A percentile compares a stretch with the other conserved stretches of the same genome.
Evolutionary conservation across 2,888 invertebrate genomes (phyloP).

Genomic region (Taphrorychus bicolor): DNA sequence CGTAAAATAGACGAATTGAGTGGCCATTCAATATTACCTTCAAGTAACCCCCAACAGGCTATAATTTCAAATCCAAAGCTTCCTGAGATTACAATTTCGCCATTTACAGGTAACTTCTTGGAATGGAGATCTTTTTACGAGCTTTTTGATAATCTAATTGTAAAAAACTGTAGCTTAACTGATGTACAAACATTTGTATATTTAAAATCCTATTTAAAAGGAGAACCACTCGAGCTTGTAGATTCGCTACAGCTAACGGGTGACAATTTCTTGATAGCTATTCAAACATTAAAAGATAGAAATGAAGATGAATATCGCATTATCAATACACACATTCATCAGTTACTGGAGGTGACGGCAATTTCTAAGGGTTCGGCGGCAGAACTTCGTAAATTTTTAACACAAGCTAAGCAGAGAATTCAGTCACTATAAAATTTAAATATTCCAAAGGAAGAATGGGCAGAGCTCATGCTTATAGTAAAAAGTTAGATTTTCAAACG

Average conservation of each 20-base stretch:
- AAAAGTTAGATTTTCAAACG: too few relatives aligned
- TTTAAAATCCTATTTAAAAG: constrained; percentile 4
- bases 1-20: not conserved
- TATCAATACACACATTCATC: not conserved
- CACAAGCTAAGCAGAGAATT: not conserved
- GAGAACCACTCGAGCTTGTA: too few relatives aligned
- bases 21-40: not conserved
- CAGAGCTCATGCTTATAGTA: constrained; percentile 8
- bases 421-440: not conserved
- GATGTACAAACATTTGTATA: constrained; percentile 5
- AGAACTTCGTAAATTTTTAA: not conserved
- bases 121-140: not conserved
- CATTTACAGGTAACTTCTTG: not conserved
- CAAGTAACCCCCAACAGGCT: not conserved
- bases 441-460: constrained; percentile 7
- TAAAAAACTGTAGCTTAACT: not conserved
- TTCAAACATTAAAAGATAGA: too few relatives aligned
- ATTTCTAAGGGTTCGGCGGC: not conserved
- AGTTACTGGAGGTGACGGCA: not conserved
- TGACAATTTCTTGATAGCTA: too few relatives aligned
- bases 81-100: not conserved
- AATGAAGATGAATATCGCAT: constrained; percentile 2
- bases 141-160: not conserved
- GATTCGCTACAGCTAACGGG: too few relatives aligned
- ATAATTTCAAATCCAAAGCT: not conserved